Conservation (phyloP, 2,797 vertebrate species). For the Takifugu ocellatus region DNA sequence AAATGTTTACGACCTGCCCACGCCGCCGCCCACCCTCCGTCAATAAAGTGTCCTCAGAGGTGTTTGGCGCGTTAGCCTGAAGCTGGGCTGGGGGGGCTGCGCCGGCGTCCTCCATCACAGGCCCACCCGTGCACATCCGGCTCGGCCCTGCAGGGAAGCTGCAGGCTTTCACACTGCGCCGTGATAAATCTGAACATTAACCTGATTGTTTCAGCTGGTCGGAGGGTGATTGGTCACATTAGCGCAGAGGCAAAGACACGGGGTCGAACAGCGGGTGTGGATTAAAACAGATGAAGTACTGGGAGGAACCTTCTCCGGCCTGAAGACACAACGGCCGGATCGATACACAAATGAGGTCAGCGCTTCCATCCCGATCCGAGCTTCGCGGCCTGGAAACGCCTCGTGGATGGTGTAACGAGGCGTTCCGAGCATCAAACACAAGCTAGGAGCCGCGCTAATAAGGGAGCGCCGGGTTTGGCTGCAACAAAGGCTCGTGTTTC, state of each 20-base stretch:
- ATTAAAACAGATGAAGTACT: constrained; percentile 43
- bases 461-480: constrained; percentile 12
- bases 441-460: too few species aligned
- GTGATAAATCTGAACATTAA: constrained; percentile 60
- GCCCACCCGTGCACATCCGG: constrained; percentile 56
- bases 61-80: constrained; percentile 58
- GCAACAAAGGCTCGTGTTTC: constrained; percentile 35
- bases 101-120: constrained; percentile 58
- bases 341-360: constrained; percentile 31
- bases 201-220: constrained; percentile 28
- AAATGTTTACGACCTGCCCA: constrained; percentile 70
- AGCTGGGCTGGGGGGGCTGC: constrained; percentile 34
- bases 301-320: background rate
- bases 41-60: constrained; percentile 71
- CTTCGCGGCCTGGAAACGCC: constrained; percentile 33
- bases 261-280: constrained; percentile 5
- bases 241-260: constrained; percentile 30
- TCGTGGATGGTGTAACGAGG: too few species aligned
- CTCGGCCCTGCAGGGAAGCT: constrained; percentile 30
- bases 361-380: constrained; percentile 28
- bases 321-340: background rate
- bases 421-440: too few species aligned
- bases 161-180: constrained; percentile 15
- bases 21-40: constrained; percentile 58
- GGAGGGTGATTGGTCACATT: constrained; percentile 43